Evolutionary conservation across 2,888 invertebrate genomes (phyloP).

Genomic region (Drosophila nigricruria): DNA sequence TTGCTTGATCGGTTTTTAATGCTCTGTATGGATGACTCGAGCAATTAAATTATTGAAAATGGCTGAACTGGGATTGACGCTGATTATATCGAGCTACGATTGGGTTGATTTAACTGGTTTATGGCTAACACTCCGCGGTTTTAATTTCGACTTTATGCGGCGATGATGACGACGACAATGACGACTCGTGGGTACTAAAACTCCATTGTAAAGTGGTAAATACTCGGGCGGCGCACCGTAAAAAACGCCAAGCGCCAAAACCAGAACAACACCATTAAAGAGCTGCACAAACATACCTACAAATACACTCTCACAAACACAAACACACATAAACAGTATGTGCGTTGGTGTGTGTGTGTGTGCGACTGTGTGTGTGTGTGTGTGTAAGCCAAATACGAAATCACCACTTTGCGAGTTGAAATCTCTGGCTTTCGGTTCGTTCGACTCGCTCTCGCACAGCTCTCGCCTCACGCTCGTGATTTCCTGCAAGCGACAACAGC

Average conservation of each 20-base stretch:
- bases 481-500: slow-evolving; percentile 30
- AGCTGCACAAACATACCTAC: slow-evolving; percentile 40
- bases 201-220: slow-evolving; percentile 83
- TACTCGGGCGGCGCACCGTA: slow-evolving; percentile 81
- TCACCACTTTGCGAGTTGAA: slow-evolving; percentile 78
- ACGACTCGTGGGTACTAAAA: slow-evolving; percentile 82
- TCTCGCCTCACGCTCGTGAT: slow-evolving; percentile 60
- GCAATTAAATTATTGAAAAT: slow-evolving; percentile 51
- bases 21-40: slow-evolving; percentile 22
- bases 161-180: slow-evolving; percentile 84
- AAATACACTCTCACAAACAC: slow-evolving; percentile 17
- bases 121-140: slow-evolving; percentile 81
- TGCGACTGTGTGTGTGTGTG: slow-evolving; percentile 3
- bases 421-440: slow-evolving; percentile 68
- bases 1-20: slow-evolving; percentile 20
- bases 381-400: slow-evolving; percentile 69
- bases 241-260: slow-evolving; percentile 80
- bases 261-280: slow-evolving; percentile 79
- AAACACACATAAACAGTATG: slow-evolving; percentile 16
- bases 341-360: not conserved
- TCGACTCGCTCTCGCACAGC: slow-evolving; percentile 53
- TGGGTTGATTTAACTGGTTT: slow-evolving; percentile 69
- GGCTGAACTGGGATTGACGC: slow-evolving; percentile 41
- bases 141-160: slow-evolving; percentile 82
- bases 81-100: slow-evolving; percentile 53